Base-by-base conservation (phyloP, 2,113 vertebrate genomes). In the Acanthisitta chloris region DNA sequence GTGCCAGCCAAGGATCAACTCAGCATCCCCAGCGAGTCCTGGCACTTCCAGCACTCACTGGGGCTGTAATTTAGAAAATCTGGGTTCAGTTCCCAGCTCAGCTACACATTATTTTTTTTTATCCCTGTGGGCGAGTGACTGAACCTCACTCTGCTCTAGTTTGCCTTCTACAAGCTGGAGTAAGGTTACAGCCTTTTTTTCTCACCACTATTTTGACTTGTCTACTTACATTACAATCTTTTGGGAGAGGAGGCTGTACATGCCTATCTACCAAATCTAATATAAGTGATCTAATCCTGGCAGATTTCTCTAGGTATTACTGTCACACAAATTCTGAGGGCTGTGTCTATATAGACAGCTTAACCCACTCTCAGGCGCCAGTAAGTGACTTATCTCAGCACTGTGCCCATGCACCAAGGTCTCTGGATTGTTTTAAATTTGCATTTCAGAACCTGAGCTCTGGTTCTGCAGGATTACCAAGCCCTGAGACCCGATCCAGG, bases 281-380 rank as follows among this genome's bases (percentile, higher is more conserved):
- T 90, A 73, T 46, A 97, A 93, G 90, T 90, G 92, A 91, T 90
- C 93, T 94, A 96, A 96, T 96, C 94, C 93, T 90, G 79, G 90
- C 81, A 94, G 96, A 90, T 94, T 89, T 95, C 93, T 96, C 91
- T 77, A 62, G 93, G 92, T 80, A 93, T 93, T 96, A 82, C 93
- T 90, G 92, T 96, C 93, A 96, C 54, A 91, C 29, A 51, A 6
- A 80, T 36, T 76, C 86, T 21, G 34, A 93, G 84, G 76, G 51
- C 83, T 96, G 59, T 94, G 95, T 96, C 95, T 97, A 91, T 81
- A 97, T 74, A 93, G 95, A 95, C 72, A 96, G 92, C 88, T 97
- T 94, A 94, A 97, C 92, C 92, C 64, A 28, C 91, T 88, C 96
- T 81, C 88, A 66, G 54, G 81, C 0, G 0, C 55, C 67, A 43